Conservation (phyloP, 2,888 invertebrate genomes). For the Andricus quercusramuli region DNA sequence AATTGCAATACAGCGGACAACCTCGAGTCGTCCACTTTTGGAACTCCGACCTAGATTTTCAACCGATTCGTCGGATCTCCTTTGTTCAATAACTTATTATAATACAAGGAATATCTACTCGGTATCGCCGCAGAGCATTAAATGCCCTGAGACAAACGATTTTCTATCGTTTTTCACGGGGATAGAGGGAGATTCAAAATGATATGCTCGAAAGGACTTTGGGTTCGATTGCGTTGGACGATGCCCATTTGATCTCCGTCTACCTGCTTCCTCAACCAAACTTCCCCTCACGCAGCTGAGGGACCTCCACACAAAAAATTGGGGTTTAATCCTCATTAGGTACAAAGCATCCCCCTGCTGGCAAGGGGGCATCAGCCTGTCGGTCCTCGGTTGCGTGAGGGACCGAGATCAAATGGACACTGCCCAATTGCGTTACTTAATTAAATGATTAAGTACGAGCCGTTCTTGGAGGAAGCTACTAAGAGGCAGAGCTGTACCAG, state of each 20-base stretch:
- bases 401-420: too few relatives aligned
- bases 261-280: too few relatives aligned
- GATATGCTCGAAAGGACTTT: constrained; percentile 64
- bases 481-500: constrained; percentile 90
- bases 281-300: too few relatives aligned
- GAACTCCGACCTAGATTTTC: constrained; percentile 15
- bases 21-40: not conserved
- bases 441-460: constrained; percentile 73
- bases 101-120: constrained; percentile 38
- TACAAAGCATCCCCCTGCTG: too few relatives aligned
- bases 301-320: too few relatives aligned
- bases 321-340: too few relatives aligned
- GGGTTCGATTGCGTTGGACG: constrained; percentile 62
- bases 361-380: too few relatives aligned
- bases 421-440: constrained; percentile 55
- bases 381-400: too few relatives aligned
- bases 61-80: constrained; percentile 14
- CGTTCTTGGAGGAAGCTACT: constrained; percentile 76
- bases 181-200: constrained; percentile 34
- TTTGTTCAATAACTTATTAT: constrained; percentile 38
- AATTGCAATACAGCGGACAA: constrained; percentile 3
- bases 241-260: too few relatives aligned
- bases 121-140: constrained; percentile 22
- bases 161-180: constrained; percentile 6
- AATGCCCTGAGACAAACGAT: constrained; percentile 21